Conservation (phyloP, 2,888 invertebrate species). For the Andrena trimmerana region DNA sequence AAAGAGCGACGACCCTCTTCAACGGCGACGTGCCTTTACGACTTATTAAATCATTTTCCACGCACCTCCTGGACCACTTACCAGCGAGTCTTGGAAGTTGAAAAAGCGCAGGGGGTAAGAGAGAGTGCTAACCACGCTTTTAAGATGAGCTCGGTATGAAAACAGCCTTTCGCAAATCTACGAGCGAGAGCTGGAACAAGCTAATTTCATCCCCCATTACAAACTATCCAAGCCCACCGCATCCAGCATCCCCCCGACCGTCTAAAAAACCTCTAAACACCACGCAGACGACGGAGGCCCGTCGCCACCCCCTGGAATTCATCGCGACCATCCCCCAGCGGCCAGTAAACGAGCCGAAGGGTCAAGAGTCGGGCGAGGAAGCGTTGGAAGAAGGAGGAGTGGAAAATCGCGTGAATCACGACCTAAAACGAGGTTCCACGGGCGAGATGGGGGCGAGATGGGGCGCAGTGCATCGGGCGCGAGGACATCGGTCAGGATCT, state of each 20-base stretch:
- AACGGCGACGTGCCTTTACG: slow-evolving; percentile 76
- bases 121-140: no score
- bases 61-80: slow-evolving; percentile 37
- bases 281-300: no score
- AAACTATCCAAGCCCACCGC: neutral
- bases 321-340: neutral
- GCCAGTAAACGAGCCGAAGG: slow-evolving; percentile 33
- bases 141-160: no score
- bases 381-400: neutral
- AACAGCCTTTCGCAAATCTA: neutral
- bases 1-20: slow-evolving; percentile 80
- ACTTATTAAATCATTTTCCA: slow-evolving; percentile 81
- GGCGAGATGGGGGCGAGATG: neutral
- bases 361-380: slow-evolving; percentile 7
- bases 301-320: neutral
- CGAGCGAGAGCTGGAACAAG: neutral
- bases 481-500: slow-evolving; percentile 83
- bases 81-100: neutral
- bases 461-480: slow-evolving; percentile 63
- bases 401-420: slow-evolving; percentile 48
- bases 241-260: neutral
- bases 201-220: neutral
- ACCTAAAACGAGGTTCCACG: slow-evolving; percentile 23
- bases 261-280: slow-evolving; percentile 10
- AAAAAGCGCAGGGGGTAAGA: neutral